Percentiles rank a stretch among this genome's conserved stretches.
phyloP scores from a whole-genome alignment of 2,888 invertebrate species.

The Drosophila sordidula region DNA sequence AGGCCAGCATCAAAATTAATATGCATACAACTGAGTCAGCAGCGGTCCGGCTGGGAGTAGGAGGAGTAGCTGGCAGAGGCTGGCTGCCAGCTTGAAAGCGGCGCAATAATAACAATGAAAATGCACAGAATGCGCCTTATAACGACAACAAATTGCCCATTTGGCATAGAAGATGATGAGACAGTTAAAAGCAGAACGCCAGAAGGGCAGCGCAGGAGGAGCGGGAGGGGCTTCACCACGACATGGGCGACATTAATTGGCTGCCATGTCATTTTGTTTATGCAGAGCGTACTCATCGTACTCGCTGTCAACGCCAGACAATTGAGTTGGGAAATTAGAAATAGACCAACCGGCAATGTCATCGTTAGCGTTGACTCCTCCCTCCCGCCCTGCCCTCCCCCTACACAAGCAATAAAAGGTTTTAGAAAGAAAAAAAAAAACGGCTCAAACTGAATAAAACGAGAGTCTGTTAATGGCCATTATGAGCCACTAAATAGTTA shows the following conservation, averaged over 20 bases:
- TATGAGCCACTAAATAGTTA: conserved; percentile 22
- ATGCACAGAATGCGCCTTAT: conserved; percentile 76
- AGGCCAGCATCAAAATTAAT: conserved; percentile 72
- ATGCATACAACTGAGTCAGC: conserved; percentile 58
- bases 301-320: conserved; percentile 60
- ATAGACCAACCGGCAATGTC: conserved; percentile 44
- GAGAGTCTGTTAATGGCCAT: conserved; percentile 37
- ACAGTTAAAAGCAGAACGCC: conserved; percentile 36
- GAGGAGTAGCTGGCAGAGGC: neutral
- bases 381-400: neutral
- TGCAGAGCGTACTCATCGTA: conserved; percentile 50
- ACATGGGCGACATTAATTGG: conserved; percentile 77
- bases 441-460: conserved; percentile 27
- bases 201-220: conserved; percentile 3
- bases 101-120: conserved; percentile 79
- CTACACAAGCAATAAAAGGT: conserved; percentile 38
- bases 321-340: conserved; percentile 55
- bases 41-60: conserved; percentile 13
- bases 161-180: conserved; percentile 75
- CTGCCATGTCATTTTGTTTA: conserved; percentile 77
- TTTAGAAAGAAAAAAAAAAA: conserved; percentile 13
- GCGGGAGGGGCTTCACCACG: conserved; percentile 3
- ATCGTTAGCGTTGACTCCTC: conserved; percentile 40
- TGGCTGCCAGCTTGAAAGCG: conserved; percentile 33
- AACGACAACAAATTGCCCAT: conserved; percentile 79